Percentiles rank a stretch among this genome's conserved stretches.
Conservation (phyloP, 2,888 invertebrate species). For the Acholoe squamosa region DNA sequence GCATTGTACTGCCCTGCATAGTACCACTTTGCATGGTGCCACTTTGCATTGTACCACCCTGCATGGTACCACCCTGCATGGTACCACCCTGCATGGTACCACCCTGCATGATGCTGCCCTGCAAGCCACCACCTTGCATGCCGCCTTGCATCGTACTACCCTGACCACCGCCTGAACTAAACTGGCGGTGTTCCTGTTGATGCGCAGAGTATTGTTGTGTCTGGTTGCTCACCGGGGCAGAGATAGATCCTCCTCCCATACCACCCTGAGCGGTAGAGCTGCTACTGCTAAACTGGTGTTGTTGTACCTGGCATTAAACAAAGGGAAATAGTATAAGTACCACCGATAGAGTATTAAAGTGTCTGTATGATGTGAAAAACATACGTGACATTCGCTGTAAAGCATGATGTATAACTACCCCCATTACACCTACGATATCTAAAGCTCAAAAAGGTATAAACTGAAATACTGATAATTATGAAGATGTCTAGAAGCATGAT, state of each 20-base stretch:
- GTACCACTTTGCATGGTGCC: neutral
- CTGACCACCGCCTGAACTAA: constrained; percentile 4
- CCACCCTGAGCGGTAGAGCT: neutral
- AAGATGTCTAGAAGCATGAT: too few species aligned
- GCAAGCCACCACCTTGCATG: neutral
- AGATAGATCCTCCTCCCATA: neutral
- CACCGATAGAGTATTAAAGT: too few species aligned
- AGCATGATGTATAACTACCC: too few species aligned
- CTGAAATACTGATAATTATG: too few species aligned
- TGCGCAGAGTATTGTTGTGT: neutral
- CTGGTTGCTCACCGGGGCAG: neutral
- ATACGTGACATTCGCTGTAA: too few species aligned
- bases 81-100: neutral
- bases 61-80: constrained; percentile 6
- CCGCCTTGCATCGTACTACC: constrained; percentile 3
- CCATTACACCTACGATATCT: too few species aligned
- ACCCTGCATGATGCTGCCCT: neutral
- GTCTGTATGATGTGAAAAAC: too few species aligned
- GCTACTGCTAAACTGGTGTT: neutral
- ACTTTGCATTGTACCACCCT: neutral
- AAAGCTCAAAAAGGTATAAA: too few species aligned
- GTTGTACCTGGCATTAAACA: neutral
- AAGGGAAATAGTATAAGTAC: neutral
- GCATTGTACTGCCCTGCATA: neutral
- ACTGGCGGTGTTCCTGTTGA: constrained; percentile 32